Conservation (phyloP, 1,140 invertebrate genomes). For the Delia radicum region DNA sequence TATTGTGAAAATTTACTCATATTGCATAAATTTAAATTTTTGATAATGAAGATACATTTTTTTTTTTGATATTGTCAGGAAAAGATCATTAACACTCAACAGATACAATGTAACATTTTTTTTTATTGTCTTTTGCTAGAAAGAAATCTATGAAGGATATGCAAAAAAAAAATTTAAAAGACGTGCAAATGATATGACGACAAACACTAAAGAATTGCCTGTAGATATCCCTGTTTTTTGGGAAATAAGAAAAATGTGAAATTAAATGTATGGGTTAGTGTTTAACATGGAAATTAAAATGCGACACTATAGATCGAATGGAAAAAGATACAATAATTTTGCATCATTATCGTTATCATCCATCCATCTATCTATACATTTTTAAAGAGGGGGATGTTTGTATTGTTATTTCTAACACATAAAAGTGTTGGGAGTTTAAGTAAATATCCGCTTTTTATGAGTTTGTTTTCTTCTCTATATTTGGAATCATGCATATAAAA, state of each 20-base stretch:
- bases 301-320: not conserved
- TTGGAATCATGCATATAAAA: too few species aligned
- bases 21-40: not conserved
- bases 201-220: not conserved
- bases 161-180: not conserved
- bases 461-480: not conserved
- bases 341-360: not conserved
- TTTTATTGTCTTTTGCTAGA: not conserved
- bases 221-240: not conserved
- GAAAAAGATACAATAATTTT: not conserved
- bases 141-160: not conserved
- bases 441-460: not conserved
- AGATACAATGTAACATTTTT: not conserved
- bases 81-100: not conserved
- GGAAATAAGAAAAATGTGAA: not conserved
- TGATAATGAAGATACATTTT: not conserved
- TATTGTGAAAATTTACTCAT: not conserved
- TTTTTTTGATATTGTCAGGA: not conserved
- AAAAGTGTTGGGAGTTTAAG: not conserved
- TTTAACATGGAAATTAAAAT: not conserved
- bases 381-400: not conserved
- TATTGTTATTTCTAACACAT: not conserved
- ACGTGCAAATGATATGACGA: not conserved
- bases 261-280: not conserved
- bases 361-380: not conserved